Percentiles rank a stretch among this genome's conserved stretches.
These are phyloP conservation scores for Mystacides longicornis DNA, from an alignment of 2,888 invertebrate genomes.

Conservation along the genomic window DNA sequence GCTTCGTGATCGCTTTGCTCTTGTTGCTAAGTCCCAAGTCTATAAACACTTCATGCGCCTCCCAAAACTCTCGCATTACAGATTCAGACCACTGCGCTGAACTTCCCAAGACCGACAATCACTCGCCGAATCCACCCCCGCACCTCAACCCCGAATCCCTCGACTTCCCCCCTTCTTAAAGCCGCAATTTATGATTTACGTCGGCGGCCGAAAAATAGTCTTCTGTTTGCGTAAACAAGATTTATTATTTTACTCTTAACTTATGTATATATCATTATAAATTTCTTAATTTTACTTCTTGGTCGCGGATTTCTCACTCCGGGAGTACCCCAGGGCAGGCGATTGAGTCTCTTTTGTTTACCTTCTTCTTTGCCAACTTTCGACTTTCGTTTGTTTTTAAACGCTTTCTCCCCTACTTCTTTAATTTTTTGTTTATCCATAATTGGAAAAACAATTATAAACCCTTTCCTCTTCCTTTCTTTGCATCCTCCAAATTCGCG, in stretches of 20 bases:
- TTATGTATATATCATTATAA: too few species aligned
- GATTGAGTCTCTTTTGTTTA: not conserved
- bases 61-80: not conserved
- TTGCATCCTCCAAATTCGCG: too few species aligned
- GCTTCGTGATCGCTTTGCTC: too few species aligned
- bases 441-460: too few species aligned
- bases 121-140: too few species aligned
- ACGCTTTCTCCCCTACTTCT: not conserved
- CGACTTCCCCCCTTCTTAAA: not conserved
- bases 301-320: too few species aligned
- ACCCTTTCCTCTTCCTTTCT: too few species aligned
- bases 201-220: conserved; percentile 1
- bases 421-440: too few species aligned
- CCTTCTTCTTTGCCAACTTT: not conserved
- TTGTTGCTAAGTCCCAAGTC: too few species aligned
- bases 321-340: too few species aligned
- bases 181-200: not conserved
- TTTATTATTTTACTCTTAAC: not conserved
- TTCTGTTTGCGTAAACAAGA: conserved; percentile 1
- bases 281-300: too few species aligned
- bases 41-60: too few species aligned
- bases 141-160: not conserved
- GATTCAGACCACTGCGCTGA: not conserved
- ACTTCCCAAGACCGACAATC: not conserved
- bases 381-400: not conserved